phyloP scores from a whole-genome alignment of 2,113 vertebrate species.

The Nannospalax galili region DNA sequence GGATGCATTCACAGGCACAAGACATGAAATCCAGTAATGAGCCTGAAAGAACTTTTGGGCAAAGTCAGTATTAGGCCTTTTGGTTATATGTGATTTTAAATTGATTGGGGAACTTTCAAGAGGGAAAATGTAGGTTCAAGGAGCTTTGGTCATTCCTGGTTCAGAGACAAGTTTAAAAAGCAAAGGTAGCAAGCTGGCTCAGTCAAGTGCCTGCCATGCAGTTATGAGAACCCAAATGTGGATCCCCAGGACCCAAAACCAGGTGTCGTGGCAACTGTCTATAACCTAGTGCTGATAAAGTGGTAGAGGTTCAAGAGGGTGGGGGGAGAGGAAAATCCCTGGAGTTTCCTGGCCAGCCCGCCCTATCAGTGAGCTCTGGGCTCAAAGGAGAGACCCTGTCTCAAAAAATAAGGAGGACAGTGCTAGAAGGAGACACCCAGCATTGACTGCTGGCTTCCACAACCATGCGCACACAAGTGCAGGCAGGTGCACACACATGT shows the following conservation, averaged over 20 bases:
- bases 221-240: neutral
- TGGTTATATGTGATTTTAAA: neutral
- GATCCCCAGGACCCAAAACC: neutral
- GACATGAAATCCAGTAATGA: neutral
- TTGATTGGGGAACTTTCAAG: neutral
- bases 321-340: neutral
- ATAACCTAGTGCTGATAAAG: neutral
- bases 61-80: neutral
- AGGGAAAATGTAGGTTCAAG: neutral
- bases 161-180: slow-evolving; percentile 15
- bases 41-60: neutral
- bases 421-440: neutral
- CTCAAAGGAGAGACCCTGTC: neutral
- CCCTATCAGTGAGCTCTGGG: neutral
- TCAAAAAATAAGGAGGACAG: neutral
- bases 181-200: neutral
- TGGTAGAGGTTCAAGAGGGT: too few species aligned
- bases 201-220: neutral
- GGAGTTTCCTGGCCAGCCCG: neutral
- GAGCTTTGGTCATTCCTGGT: neutral
- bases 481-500: neutral
- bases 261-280: neutral
- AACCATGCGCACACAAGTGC: too few species aligned
- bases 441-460: neutral
- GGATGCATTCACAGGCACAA: neutral